These are phyloP conservation scores for Ischnus inquisitorius DNA, from an alignment of 2,888 invertebrate genomes.

Conservation along the genomic window DNA sequence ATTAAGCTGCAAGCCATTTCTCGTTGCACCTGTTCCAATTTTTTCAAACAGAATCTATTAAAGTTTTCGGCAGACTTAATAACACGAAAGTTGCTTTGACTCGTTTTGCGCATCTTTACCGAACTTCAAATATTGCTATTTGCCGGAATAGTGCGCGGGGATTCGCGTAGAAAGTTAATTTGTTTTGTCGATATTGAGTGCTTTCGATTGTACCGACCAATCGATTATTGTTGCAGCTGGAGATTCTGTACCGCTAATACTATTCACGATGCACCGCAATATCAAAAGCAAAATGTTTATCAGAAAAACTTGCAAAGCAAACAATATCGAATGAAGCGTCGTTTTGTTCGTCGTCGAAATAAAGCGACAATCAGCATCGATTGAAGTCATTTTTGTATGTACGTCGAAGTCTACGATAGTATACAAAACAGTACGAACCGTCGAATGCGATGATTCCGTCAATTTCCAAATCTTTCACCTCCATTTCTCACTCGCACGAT, in stretches of 20 bases:
- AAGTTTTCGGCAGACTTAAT: too few relatives aligned
- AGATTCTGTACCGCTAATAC: not conserved
- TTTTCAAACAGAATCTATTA: not conserved
- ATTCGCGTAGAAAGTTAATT: not conserved
- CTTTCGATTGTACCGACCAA: not conserved
- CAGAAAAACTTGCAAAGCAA: too few relatives aligned
- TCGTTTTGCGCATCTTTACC: too few relatives aligned
- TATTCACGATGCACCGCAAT: too few relatives aligned
- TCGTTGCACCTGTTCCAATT: conserved; percentile 79
- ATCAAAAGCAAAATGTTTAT: too few relatives aligned
- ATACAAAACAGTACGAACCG: conserved; percentile 86
- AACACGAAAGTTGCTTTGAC: too few relatives aligned
- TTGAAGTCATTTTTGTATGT: conserved; percentile 72
- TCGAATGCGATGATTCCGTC: conserved; percentile 93
- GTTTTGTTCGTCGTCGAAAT: not conserved
- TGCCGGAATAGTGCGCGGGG: too few relatives aligned
- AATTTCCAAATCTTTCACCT: conserved; percentile 89
- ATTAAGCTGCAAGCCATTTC: conserved; percentile 90
- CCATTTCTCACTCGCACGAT: conserved; percentile 75
- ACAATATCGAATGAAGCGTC: too few relatives aligned
- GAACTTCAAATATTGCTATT: too few relatives aligned
- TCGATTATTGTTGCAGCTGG: not conserved
- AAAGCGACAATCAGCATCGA: not conserved
- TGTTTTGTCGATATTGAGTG: not conserved
- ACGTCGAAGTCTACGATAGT: conserved; percentile 84